Base-by-base conservation (phyloP, 2,888 invertebrate species). In the Watsonalla cultraria region DNA sequence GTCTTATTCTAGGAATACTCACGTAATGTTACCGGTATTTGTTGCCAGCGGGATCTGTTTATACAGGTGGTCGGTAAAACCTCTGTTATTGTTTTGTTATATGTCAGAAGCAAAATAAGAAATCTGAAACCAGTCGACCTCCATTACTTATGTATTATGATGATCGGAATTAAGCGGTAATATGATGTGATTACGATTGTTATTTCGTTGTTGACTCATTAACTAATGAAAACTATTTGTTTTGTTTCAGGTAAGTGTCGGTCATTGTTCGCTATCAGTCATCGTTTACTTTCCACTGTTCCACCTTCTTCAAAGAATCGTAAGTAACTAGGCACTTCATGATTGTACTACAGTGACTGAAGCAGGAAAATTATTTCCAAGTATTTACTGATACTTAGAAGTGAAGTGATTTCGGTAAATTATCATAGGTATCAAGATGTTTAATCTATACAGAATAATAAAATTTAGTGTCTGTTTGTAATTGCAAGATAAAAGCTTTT, bases 171-270 rank as follows among this genome's bases (percentile, higher is more conserved):
- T 2, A 7, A 37, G 6, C 37, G 37, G 6, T 8, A 9, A 8
- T 37, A 8, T 37, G 1, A 9, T 5, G 8, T 37, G 37, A 8
- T 37, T 24, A 24, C 8, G 5, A 9, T 37, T 37, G 37, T 9
- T 37, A 57, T 55, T 53, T 49, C 35, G 46, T 49, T 53, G 45
- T 48, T 47, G 46, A 39, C 24, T 33, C 33, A 15, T 51, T n/a
- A 45, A 46, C 45, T 53, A 47, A 54, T 47, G 45, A 54, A 51
- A 52, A 55, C 58, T 54, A 60, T 60, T 59, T 63, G 56, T 72
- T 72, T 76, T 78, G 72, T 83, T 82, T 62, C 78, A 84, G 84
- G 84, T 84, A 80, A 76, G 82, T 65, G 54, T 56, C 47, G 51
- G 55, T 53, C 55, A 53, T 47, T 11, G 45, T 51, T 37, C 37